phyloP scores from a whole-genome alignment of 1,140 invertebrate species.

The Tribolium castaneum region DNA sequence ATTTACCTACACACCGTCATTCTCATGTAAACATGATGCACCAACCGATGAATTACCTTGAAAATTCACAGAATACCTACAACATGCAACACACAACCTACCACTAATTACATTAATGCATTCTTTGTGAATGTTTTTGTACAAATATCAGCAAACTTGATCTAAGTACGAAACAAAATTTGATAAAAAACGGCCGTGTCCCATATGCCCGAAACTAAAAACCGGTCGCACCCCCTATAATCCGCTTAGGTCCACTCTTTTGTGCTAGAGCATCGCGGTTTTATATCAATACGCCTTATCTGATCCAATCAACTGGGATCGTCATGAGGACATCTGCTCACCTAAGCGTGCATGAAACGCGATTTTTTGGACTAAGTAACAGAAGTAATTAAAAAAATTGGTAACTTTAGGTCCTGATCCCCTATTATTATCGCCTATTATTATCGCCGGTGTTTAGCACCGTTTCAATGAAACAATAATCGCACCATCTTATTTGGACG shows the following conservation, averaged over 20 bases:
- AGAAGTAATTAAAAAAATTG: not conserved
- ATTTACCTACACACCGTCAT: not conserved
- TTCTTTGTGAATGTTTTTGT: not conserved
- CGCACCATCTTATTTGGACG: slow-evolving; percentile 17
- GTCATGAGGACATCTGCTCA: slow-evolving; percentile 32
- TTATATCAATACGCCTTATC: slow-evolving; percentile 51
- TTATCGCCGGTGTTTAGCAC: not conserved
- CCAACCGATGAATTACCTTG: not conserved
- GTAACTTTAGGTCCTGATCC: too few species aligned
- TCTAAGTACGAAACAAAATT: not conserved
- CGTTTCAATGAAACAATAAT: slow-evolving; percentile 27
- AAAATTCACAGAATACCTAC: not conserved
- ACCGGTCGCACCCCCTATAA: slow-evolving; percentile 51
- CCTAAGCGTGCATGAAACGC: slow-evolving; percentile 19
- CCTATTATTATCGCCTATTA: not conserved
- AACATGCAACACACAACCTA: not conserved
- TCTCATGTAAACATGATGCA: not conserved
- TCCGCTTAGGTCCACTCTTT: slow-evolving; percentile 49
- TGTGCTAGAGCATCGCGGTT: slow-evolving; percentile 45
- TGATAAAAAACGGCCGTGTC: slow-evolving; percentile 13
- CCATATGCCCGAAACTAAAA: slow-evolving; percentile 53
- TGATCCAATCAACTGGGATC: slow-evolving; percentile 42
- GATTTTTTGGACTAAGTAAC: slow-evolving; percentile 12
- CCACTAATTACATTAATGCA: not conserved
- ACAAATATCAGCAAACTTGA: not conserved